Conservation (phyloP, 2,797 vertebrate species). For the Petrocephalus sullivani region DNA sequence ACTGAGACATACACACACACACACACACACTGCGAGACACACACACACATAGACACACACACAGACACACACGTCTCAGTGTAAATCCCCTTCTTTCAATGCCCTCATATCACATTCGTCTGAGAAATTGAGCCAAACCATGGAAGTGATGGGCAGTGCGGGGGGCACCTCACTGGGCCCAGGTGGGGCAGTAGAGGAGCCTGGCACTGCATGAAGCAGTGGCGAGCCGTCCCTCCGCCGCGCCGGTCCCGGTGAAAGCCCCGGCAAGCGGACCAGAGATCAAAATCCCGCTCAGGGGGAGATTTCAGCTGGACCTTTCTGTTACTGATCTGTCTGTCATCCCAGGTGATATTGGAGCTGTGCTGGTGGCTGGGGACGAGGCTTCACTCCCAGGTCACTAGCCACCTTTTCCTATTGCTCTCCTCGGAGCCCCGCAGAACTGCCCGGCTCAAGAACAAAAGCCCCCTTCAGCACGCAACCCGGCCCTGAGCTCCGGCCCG, state of each 20-base stretch:
- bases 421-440: slow-evolving; percentile 68
- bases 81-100: slow-evolving; percentile 41
- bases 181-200: slow-evolving; percentile 51
- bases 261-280: slow-evolving; percentile 80
- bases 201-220: slow-evolving; percentile 65
- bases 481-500: slow-evolving; percentile 60
- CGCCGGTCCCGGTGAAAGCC: slow-evolving; percentile 78
- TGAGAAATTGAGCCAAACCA: slow-evolving; percentile 75
- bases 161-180: slow-evolving; percentile 57
- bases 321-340: slow-evolving; percentile 95
- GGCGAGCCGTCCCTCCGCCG: slow-evolving; percentile 53
- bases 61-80: slow-evolving; percentile 42
- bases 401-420: slow-evolving; percentile 84
- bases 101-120: slow-evolving; percentile 61
- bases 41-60: background rate
- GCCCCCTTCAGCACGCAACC: slow-evolving; percentile 67
- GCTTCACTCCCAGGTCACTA: slow-evolving; percentile 82
- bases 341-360: slow-evolving; percentile 84
- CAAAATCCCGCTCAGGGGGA: slow-evolving; percentile 70
- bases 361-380: slow-evolving; percentile 89
- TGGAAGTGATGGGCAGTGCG: slow-evolving; percentile 69
- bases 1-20: too few relatives aligned
- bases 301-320: slow-evolving; percentile 74
- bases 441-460: slow-evolving; percentile 70
- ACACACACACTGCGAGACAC: background rate